Evolutionary conservation across 2,113 vertebrate genomes (phyloP).

Genomic region (Dendrocopos noguchii): DNA sequence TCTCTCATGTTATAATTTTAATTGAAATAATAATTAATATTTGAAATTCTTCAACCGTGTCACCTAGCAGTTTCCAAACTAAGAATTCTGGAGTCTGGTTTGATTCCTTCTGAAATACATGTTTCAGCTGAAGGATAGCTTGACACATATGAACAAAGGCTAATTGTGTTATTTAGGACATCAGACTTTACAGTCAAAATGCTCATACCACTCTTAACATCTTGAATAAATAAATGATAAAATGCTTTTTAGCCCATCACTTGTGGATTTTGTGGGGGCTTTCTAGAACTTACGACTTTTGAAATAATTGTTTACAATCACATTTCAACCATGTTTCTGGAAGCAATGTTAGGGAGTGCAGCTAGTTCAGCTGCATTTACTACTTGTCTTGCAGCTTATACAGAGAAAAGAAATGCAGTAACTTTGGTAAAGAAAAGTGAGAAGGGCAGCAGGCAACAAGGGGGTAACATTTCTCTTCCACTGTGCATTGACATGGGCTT

Average conservation of each 20-base stretch:
- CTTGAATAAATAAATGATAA: not conserved
- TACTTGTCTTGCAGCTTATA: not conserved
- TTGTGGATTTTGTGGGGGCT: not conserved
- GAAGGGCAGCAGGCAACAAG: not conserved
- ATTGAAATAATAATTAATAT: not conserved
- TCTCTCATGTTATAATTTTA: rapidly evolving
- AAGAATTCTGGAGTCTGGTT: not conserved
- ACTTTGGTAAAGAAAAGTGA: not conserved
- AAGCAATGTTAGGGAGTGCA: not conserved
- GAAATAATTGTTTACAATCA: not conserved
- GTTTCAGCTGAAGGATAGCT: not conserved
- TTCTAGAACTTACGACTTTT: not conserved
- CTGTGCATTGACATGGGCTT: rapidly evolving
- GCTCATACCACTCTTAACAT: not conserved
- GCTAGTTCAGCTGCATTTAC: not conserved
- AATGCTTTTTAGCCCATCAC: not conserved
- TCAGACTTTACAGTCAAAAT: not conserved
- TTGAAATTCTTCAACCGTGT: not conserved
- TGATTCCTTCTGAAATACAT: not conserved
- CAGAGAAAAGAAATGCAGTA: not conserved
- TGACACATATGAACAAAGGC: not conserved
- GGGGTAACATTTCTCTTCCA: not conserved
- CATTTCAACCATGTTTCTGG: not conserved
- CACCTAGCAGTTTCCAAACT: not conserved
- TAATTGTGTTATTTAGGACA: not conserved